Evolutionary conservation across 1,140 invertebrate species (phyloP).

Genomic region (Drosophila repleta): DNA sequence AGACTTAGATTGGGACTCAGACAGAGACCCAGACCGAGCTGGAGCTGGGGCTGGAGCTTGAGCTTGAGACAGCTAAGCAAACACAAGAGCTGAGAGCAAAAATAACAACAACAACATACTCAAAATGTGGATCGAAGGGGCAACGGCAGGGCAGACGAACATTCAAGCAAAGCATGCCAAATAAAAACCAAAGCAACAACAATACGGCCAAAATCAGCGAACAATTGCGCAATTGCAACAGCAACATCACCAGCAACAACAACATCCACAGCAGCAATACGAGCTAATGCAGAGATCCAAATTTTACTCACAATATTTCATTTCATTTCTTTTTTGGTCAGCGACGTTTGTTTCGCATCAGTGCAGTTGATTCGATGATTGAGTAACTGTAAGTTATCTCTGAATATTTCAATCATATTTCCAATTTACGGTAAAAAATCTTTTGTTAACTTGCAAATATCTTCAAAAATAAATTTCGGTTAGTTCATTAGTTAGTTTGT

Average conservation of each 20-base stretch:
- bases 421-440: not conserved
- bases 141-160: constrained; percentile 21
- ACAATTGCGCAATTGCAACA: constrained; percentile 73
- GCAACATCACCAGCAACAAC: constrained; percentile 4
- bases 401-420: not conserved
- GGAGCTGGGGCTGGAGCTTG: constrained; percentile 8
- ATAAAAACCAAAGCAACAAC: constrained; percentile 26
- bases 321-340: constrained; percentile 26
- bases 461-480: no score
- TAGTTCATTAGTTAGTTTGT: no score
- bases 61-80: constrained; percentile 15
- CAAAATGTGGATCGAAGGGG: constrained; percentile 19
- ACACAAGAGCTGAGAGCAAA: constrained; percentile 9
- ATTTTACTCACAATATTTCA: constrained; percentile 19
- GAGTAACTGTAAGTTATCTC: constrained; percentile 10
- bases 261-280: constrained; percentile 24
- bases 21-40: constrained; percentile 28
- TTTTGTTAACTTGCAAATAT: not conserved
- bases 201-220: constrained; percentile 59
- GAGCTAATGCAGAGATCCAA: constrained; percentile 31
- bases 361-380: constrained; percentile 17
- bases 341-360: constrained; percentile 23
- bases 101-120: no score
- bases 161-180: constrained; percentile 46
- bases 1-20: constrained; percentile 40